Base-by-base conservation (phyloP, 2,113 vertebrate species). In the Nipponia nippon region DNA sequence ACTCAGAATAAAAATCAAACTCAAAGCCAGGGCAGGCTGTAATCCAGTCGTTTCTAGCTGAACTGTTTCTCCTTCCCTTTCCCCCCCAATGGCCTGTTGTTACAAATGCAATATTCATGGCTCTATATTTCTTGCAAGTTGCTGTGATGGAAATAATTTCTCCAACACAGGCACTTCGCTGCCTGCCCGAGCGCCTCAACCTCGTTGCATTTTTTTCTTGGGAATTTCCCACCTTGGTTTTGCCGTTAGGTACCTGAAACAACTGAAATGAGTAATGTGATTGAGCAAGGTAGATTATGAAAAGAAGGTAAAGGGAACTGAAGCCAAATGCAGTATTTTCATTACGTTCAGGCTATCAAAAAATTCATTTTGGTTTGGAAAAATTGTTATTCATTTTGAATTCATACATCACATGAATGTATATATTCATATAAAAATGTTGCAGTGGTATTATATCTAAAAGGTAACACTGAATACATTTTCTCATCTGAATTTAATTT, bases 181-280 rank as follows among this genome's bases (percentile, higher is more conserved):
- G 13, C 30, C 52, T 78, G 50, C n/a, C 20, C 0, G 1, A 49
- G n/a, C 5, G 0, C 13, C 52, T 81, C 58, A 63, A 29, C 20
- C 7, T 26, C 4, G 2, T 11, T 1, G 0, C 17, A 3, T n/a
- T 38, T 50, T 73, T 73, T 61, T 15, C 34, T 56, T 40, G 42
- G 52, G n/a, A 50, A 56, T 40, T 62, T 87, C 59, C 71, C 49
- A 42, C 36, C 19, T 46, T 69, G 8, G 6, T n/a, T 73, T 71
- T 83, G n/a, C 47, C 4, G 0, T 72, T 25, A 23, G 17, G n/a
- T 58, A 26, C 49, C 70, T 38, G 55, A 73, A 95, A 69, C 59
- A 50, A 18, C 30, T 29, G 22, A 62, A 73, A 17, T 30, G 58
- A 67, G 21, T 29, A 3, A 58, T 14, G 36, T 46, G 26, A 8